Evolutionary conservation across 2,888 invertebrate species (phyloP).

Genomic region (Merodon equestris): DNA sequence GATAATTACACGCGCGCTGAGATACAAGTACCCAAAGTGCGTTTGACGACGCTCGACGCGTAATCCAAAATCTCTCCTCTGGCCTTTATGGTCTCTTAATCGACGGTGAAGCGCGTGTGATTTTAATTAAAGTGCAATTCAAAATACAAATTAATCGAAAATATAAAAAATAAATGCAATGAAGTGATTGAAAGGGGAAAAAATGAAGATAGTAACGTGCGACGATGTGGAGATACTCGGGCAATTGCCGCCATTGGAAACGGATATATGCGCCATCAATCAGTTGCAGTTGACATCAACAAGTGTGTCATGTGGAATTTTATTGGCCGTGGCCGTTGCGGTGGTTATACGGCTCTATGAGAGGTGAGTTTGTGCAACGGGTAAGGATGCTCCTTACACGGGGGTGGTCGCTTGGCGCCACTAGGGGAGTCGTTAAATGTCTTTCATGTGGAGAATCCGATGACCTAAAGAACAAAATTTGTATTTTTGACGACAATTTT

Average conservation of each 20-base stretch:
- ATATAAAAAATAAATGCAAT: neutral
- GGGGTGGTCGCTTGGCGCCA: no score
- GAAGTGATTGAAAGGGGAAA: conserved; percentile 1
- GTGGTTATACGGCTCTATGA: conserved; percentile 27
- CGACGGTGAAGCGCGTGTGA: neutral
- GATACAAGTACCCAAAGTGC: conserved; percentile 7
- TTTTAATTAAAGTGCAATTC: conserved; percentile 12
- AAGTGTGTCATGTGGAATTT: conserved; percentile 35
- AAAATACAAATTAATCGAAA: no score
- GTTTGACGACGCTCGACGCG: conserved; percentile 2
- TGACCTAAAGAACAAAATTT: neutral
- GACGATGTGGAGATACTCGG: conserved; percentile 34
- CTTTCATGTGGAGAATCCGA: neutral
- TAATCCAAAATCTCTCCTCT: neutral
- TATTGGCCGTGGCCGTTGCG: conserved; percentile 23
- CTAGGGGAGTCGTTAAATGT: no score
- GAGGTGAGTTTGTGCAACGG: conserved; percentile 31
- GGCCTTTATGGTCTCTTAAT: neutral
- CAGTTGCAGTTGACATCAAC: conserved; percentile 52
- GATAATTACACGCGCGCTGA: conserved; percentile 28
- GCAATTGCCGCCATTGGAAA: conserved; percentile 28
- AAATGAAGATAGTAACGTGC: conserved; percentile 51
- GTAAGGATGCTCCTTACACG: neutral
- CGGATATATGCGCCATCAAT: conserved; percentile 48
- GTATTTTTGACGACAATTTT: no score